Evolutionary conservation across 1,140 invertebrate genomes (phyloP).

Genomic region (Antheraea pernyi): DNA sequence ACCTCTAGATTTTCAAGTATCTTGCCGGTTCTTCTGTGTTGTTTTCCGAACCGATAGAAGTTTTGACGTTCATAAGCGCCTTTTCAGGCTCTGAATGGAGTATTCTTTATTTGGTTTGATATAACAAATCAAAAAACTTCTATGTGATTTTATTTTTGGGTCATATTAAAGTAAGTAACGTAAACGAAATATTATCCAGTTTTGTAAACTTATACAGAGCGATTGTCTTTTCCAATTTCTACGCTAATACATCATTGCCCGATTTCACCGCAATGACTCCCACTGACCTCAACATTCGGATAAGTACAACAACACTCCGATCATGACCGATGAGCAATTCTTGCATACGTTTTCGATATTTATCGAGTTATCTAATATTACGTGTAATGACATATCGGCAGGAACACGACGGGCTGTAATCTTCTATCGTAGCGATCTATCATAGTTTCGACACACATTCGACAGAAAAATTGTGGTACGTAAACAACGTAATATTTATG

Average conservation of each 20-base stretch:
- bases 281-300: slow-evolving; percentile 12
- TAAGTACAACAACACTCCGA: slow-evolving; percentile 13
- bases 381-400: slow-evolving; percentile 27
- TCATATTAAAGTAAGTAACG: neutral
- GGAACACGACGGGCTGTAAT: slow-evolving; percentile 14
- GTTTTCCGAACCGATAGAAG: too few relatives aligned
- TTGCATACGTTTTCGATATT: slow-evolving; percentile 10
- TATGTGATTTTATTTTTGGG: too few relatives aligned
- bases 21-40: too few relatives aligned
- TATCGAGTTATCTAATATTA: slow-evolving; percentile 16
- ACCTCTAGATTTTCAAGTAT: too few relatives aligned
- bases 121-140: too few relatives aligned
- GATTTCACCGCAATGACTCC: slow-evolving; percentile 19
- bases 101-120: too few relatives aligned
- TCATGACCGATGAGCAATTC: slow-evolving; percentile 20
- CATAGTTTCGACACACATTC: slow-evolving; percentile 2
- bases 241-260: neutral
- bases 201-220: neutral
- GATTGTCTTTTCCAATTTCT: neutral
- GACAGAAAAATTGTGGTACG: neutral
- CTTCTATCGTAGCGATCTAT: neutral
- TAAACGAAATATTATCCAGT: neutral
- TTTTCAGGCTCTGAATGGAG: too few relatives aligned
- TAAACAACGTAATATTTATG: neutral
- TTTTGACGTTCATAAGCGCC: too few relatives aligned